Evolutionary conservation across 2,113 vertebrate species (phyloP).

Genomic region (Platysternon megacephalum): DNA sequence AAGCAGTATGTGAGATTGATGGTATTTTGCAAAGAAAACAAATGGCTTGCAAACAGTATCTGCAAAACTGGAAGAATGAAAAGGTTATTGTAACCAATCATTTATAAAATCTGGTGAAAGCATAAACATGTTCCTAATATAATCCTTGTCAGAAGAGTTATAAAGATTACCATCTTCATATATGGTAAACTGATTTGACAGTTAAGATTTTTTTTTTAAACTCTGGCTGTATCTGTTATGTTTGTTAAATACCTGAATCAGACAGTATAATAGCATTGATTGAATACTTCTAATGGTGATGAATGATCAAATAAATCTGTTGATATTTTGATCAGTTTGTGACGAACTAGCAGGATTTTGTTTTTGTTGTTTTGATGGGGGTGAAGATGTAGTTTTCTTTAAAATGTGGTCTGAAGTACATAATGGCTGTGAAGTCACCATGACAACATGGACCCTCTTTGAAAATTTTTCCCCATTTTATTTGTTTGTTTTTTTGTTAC

Average conservation of each 20-base stretch:
- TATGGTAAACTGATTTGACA: background rate
- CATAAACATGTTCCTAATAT: background rate
- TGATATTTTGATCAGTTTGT: background rate
- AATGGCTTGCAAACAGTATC: background rate
- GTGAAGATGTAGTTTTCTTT: slow-evolving; percentile 25
- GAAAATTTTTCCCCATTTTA: background rate
- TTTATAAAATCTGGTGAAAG: slow-evolving; percentile 3
- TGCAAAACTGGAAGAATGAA: background rate
- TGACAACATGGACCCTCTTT: slow-evolving; percentile 64
- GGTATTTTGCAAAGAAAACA: background rate
- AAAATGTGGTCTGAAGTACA: slow-evolving; percentile 39
- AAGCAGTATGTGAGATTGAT: background rate
- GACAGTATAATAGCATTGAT: background rate
- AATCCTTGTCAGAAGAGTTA: background rate
- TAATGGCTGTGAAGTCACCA: slow-evolving; percentile 70
- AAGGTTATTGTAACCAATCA: background rate
- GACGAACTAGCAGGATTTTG: background rate
- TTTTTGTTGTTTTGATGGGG: background rate
- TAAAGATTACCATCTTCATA: background rate
- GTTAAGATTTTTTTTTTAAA: background rate
- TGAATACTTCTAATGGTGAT: background rate
- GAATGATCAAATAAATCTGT: background rate
- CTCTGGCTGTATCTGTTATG: background rate
- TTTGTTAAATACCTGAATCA: background rate
- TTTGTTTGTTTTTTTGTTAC: slow-evolving; percentile 7